A percentile compares a stretch with the other conserved stretches of the same genome.
Evolutionary conservation across 2,888 invertebrate genomes (phyloP).

Genomic region (Polydrusus pterygomalis): DNA sequence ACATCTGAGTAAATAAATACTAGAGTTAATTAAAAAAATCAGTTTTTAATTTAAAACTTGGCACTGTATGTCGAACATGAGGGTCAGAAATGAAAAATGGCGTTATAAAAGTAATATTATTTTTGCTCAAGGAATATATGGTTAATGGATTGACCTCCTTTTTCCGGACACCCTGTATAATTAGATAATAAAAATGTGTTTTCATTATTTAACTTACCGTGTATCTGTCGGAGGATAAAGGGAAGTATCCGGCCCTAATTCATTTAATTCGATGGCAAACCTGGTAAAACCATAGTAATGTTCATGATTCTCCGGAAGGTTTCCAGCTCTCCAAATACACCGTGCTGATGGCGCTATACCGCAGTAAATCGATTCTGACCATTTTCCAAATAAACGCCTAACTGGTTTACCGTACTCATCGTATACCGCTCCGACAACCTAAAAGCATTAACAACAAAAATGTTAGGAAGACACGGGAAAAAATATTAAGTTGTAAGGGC

Average conservation of each 20-base stretch:
- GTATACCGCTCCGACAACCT: slow-evolving; percentile 77
- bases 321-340: slow-evolving; percentile 87
- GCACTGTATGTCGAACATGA: too few species aligned
- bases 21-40: too few species aligned
- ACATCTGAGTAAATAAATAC: too few species aligned
- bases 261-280: slow-evolving; percentile 90
- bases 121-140: too few species aligned
- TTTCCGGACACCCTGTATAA: too few species aligned
- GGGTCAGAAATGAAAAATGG: too few species aligned
- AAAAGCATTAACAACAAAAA: slow-evolving; percentile 19
- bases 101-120: too few species aligned
- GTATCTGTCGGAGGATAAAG: slow-evolving; percentile 85
- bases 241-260: slow-evolving; percentile 79
- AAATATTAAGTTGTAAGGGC: too few species aligned
- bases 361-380: slow-evolving; percentile 87
- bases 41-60: too few species aligned
- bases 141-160: too few species aligned
- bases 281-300: slow-evolving; percentile 89
- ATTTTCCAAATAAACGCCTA: slow-evolving; percentile 83
- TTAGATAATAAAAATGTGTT: too few species aligned
- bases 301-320: slow-evolving; percentile 87
- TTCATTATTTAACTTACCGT: slow-evolving; percentile 12
- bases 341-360: slow-evolving; percentile 82
- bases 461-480: too few species aligned
- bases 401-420: slow-evolving; percentile 76